phyloP scores from a whole-genome alignment of 2,113 vertebrate genomes.

The Chloropsis hardwickii region DNA sequence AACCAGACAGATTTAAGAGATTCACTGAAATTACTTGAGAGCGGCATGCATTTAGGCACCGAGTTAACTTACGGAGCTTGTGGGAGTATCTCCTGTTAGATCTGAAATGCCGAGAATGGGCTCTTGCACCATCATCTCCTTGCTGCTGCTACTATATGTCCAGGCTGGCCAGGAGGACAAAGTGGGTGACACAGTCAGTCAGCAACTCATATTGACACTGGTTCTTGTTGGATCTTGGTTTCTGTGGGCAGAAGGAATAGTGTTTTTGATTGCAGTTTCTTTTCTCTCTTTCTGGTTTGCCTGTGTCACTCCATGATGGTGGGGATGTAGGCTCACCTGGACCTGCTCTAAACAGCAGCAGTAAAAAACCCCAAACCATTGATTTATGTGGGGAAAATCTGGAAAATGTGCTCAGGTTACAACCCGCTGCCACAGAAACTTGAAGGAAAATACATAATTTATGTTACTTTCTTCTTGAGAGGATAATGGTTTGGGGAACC shows the following conservation, averaged over 20 bases:
- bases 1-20: not conserved
- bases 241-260: not conserved
- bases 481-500: not conserved
- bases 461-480: not conserved
- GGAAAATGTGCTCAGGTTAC: not conserved
- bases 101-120: rapidly evolving
- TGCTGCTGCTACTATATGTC: not conserved
- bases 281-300: not conserved
- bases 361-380: not conserved
- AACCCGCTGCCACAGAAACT: not conserved
- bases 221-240: not conserved
- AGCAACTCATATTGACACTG: rapidly evolving
- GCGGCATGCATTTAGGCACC: rapidly evolving
- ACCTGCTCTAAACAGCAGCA: not conserved
- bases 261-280: not conserved
- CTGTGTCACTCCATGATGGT: rapidly evolving
- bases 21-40: not conserved
- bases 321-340: not conserved
- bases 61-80: not conserved
- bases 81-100: not conserved
- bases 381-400: not conserved
- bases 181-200: rapidly evolving
- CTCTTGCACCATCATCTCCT: not conserved
- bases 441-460: not conserved
- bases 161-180: rapidly evolving